phyloP scores from a whole-genome alignment of 2,797 vertebrate species.

The Eupleurogrammus muticus region DNA sequence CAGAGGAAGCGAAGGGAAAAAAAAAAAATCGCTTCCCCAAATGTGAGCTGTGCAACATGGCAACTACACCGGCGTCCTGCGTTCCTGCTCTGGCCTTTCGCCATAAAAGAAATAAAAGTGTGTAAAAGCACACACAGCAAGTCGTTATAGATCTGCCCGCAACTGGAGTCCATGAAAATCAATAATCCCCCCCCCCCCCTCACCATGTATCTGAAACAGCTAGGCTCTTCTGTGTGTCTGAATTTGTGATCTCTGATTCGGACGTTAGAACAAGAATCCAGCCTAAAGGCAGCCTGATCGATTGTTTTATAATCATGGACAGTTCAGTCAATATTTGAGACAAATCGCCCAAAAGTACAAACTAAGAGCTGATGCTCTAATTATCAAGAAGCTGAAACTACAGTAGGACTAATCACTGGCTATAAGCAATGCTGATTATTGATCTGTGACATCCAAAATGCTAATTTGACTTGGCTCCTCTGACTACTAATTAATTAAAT shows the following conservation, averaged over 20 bases:
- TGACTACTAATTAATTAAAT: too few species aligned
- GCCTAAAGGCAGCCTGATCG: conserved; percentile 18
- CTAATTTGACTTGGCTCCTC: not conserved
- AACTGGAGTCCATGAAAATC: conserved; percentile 56
- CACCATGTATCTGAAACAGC: conserved; percentile 44
- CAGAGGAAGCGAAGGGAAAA: conserved; percentile 20
- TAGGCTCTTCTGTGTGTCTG: conserved; percentile 14
- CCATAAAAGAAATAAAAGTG: conserved; percentile 57
- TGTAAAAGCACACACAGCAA: conserved; percentile 51
- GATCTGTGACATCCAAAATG: not conserved
- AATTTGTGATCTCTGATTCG: conserved; percentile 44
- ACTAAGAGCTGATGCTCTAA: not conserved
- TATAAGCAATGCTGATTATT: not conserved
- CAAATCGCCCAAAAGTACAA: conserved; percentile 1
- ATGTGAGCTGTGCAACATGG: conserved; percentile 18
- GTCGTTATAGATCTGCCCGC: conserved; percentile 56
- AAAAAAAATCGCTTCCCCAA: conserved; percentile 17
- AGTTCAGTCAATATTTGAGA: conserved; percentile 24
- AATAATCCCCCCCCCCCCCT: conserved; percentile 17
- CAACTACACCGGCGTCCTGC: conserved; percentile 14
- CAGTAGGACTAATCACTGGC: not conserved
- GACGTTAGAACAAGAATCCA: conserved; percentile 31
- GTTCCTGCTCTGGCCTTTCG: conserved; percentile 45
- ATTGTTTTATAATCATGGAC: not conserved
- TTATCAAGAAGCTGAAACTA: conserved; percentile 4